Evolutionary conservation across 2,888 invertebrate species (phyloP).

Genomic region (Pheosia tremula): DNA sequence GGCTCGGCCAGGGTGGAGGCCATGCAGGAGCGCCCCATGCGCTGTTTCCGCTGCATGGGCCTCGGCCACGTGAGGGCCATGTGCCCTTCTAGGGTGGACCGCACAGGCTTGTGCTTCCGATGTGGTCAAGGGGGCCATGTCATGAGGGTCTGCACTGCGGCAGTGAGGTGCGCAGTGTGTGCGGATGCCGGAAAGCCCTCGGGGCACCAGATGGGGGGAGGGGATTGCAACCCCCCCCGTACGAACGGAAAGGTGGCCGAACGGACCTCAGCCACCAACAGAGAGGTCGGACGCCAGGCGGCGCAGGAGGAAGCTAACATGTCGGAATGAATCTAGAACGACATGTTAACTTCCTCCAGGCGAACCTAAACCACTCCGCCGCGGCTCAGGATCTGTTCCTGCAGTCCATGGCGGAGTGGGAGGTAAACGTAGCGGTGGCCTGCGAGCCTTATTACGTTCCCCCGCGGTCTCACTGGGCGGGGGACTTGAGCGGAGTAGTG

Average conservation of each 20-base stretch:
- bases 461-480: too few relatives aligned
- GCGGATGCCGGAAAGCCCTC: too few relatives aligned
- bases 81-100: not conserved
- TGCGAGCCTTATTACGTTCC: too few relatives aligned
- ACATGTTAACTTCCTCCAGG: too few relatives aligned
- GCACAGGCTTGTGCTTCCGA: not conserved
- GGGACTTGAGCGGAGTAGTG: not conserved
- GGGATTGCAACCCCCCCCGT: not conserved
- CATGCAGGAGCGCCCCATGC: not conserved
- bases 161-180: not conserved
- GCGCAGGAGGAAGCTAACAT: not conserved
- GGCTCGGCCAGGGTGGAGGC: not conserved
- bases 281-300: not conserved
- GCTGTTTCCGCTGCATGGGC: too few relatives aligned
- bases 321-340: too few relatives aligned
- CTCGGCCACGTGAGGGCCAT: too few relatives aligned
- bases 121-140: not conserved
- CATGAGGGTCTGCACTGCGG: not conserved
- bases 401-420: too few relatives aligned
- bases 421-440: too few relatives aligned
- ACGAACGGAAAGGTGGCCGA: not conserved
- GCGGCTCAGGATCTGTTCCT: too few relatives aligned
- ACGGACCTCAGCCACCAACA: not conserved
- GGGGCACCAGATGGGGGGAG: not conserved
- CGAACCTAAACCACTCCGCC: too few relatives aligned